phyloP scores from a whole-genome alignment of 2,888 invertebrate species.

The Prostheceraeus crozeri region DNA sequence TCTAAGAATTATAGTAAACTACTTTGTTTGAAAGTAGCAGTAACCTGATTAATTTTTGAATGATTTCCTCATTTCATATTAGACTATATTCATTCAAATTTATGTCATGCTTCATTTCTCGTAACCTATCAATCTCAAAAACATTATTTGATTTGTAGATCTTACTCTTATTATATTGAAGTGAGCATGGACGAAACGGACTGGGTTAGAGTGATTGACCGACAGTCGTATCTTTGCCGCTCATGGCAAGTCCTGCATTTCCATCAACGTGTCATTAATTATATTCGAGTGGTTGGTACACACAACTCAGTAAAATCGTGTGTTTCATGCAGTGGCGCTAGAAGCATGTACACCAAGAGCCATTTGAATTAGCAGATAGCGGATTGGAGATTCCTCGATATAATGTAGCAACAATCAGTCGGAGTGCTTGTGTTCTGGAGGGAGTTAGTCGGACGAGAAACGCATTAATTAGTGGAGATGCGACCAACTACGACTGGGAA shows the following conservation, averaged over 20 bases:
- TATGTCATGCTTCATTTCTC: no score
- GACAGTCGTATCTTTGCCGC: conserved; percentile 81
- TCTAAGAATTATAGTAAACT: no score
- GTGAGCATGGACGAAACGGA: conserved; percentile 88
- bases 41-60: no score
- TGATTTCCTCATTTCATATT: no score
- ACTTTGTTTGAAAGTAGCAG: no score
- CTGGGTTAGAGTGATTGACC: conserved; percentile 86
- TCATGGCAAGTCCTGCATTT: conserved; percentile 95
- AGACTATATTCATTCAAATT: no score
- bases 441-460: conserved; percentile 87
- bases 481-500: conserved; percentile 92
- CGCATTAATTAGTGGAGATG: conserved; percentile 88
- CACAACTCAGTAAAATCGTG: conserved; percentile 89
- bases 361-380: no score
- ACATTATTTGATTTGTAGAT: no score
- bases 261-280: conserved; percentile 73
- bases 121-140: no score
- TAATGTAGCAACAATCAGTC: conserved; percentile 83
- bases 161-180: conserved; percentile 85
- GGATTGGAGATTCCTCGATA: conserved; percentile 70
- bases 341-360: no score
- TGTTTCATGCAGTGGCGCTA: conserved; percentile 82
- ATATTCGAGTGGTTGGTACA: conserved; percentile 66
- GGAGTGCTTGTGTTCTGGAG: conserved; percentile 85